Conservation (phyloP, 2,888 invertebrate genomes). For the Xestobium rufovillosum region DNA sequence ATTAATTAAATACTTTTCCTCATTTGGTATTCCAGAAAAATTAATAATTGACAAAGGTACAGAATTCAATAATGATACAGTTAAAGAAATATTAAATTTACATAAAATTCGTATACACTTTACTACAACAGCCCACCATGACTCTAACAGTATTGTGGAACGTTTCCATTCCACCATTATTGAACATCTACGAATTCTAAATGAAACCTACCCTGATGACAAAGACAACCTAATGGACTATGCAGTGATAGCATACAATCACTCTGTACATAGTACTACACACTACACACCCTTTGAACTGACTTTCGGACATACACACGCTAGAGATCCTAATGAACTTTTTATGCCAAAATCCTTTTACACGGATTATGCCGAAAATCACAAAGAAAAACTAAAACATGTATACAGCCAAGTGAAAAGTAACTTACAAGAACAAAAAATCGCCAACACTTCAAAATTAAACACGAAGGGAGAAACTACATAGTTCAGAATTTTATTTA, state of each 20-base stretch:
- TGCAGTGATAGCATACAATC: background rate
- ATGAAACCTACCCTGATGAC: background rate
- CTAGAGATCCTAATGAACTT: conserved; percentile 12
- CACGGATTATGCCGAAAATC: conserved; percentile 14
- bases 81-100: conserved; percentile 3
- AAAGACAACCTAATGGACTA: background rate
- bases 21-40: background rate
- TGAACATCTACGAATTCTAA: conserved; percentile 1
- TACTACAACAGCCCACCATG: conserved; percentile 12
- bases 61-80: conserved; percentile 7
- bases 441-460: conserved; percentile 7
- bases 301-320: conserved; percentile 10
- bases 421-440: conserved; percentile 8
- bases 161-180: conserved; percentile 3
- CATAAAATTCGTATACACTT: conserved; percentile 18
- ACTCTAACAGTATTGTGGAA: conserved; percentile 15
- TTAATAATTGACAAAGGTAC: conserved; percentile 3
- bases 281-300: background rate
- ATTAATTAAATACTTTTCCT: background rate
- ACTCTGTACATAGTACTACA: background rate
- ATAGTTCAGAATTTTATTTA: conserved; percentile 4
- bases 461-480: conserved; percentile 1
- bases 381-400: conserved; percentile 12
- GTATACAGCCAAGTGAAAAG: conserved; percentile 6
- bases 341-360: conserved; percentile 12